phyloP scores from a whole-genome alignment of 35 echinoderm and acorn worm genomes.

The Stichopus chloronotus region DNA sequence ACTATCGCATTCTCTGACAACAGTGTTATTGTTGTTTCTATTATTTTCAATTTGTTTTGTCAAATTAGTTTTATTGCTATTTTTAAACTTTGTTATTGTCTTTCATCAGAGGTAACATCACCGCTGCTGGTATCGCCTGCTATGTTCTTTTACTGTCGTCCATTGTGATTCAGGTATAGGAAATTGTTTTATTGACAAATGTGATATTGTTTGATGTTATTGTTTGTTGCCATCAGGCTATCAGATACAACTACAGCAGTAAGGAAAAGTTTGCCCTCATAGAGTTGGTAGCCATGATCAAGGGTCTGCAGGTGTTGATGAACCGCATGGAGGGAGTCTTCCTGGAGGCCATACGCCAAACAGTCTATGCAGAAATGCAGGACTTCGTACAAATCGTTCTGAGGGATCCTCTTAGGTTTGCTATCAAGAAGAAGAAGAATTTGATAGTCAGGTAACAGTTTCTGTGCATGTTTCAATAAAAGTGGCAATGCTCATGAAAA shows the following conservation, averaged over 20 bases:
- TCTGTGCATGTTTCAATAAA: not conserved
- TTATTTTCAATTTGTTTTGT: too few species aligned
- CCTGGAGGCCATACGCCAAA: conserved; percentile 89
- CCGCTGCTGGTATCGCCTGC: too few species aligned
- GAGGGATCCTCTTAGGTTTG: conserved; percentile 74
- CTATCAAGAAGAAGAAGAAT: conserved; percentile 98
- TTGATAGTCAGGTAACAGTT: conserved; percentile 68
- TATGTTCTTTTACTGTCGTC: too few species aligned
- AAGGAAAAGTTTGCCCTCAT: conserved; percentile 98
- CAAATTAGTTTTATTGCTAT: too few species aligned
- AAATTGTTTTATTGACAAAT: too few species aligned
- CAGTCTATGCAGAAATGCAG: conserved; percentile 91
- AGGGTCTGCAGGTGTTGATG: conserved; percentile 98
- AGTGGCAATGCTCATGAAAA: too few species aligned
- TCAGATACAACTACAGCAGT: conserved; percentile 95
- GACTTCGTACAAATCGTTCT: conserved; percentile 89
- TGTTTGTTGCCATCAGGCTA: conserved; percentile 59
- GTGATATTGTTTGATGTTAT: too few species aligned
- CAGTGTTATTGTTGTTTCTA: too few species aligned
- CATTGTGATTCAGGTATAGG: too few species aligned
- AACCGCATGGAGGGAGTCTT: conserved; percentile 97
- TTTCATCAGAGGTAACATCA: too few species aligned
- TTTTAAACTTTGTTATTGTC: too few species aligned
- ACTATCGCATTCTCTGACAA: too few species aligned
- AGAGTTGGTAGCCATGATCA: conserved; percentile 97